These are phyloP conservation scores for Dreissena rostriformis DNA, from an alignment of 1,140 invertebrate species.

Conservation along the genomic window DNA sequence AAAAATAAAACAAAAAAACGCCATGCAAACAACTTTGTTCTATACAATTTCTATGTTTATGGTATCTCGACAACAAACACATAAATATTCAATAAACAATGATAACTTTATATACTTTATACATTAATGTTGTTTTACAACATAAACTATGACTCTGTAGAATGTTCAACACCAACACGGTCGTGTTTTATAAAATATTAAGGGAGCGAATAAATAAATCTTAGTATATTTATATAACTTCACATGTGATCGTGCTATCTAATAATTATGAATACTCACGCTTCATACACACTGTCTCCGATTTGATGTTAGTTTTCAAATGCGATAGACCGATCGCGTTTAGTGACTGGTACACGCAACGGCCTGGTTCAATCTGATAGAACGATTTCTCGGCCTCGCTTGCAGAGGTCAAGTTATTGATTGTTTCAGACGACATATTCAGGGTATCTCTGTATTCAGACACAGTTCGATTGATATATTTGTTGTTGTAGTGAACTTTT, in stretches of 20 bases:
- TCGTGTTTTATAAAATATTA: background rate
- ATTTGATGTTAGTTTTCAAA: conserved; percentile 33
- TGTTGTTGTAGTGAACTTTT: conserved; percentile 23
- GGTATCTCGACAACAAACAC: too few relatives aligned
- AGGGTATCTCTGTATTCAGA: conserved; percentile 19
- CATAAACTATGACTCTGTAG: too few relatives aligned
- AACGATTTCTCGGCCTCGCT: conserved; percentile 31
- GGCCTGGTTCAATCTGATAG: conserved; percentile 38
- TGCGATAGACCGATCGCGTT: conserved; percentile 29
- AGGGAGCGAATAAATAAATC: background rate
- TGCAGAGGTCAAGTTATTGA: background rate
- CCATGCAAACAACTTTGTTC: too few relatives aligned
- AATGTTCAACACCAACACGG: background rate
- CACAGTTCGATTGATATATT: conserved; percentile 26
- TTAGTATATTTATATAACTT: background rate
- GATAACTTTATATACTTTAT: too few relatives aligned
- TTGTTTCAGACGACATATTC: conserved; percentile 4
- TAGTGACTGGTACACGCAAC: conserved; percentile 23
- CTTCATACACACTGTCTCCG: conserved; percentile 24
- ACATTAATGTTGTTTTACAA: too few relatives aligned
- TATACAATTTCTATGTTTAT: too few relatives aligned
- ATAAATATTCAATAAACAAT: too few relatives aligned
- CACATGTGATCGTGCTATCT: background rate
- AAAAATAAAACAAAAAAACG: too few relatives aligned
- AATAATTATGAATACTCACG: conserved; percentile 1